Evolutionary conservation across 2,797 vertebrate species (phyloP).

Genomic region (Mus caroli): DNA sequence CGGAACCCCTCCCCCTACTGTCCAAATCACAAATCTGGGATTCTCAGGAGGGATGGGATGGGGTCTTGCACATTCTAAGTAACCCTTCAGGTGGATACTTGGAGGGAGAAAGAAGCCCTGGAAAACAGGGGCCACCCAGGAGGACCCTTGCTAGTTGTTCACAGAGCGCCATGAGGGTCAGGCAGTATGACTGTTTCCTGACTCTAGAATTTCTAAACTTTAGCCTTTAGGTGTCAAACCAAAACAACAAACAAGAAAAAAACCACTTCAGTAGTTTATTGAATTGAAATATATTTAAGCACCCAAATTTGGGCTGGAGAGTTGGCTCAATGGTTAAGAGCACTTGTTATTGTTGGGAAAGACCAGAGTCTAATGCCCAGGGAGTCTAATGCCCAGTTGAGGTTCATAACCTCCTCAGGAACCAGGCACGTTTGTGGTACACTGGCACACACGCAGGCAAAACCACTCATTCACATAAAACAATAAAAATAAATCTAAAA

Average conservation of each 20-base stretch:
- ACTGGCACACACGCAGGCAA: neutral
- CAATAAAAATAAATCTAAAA: neutral
- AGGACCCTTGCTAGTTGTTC: fast-evolving
- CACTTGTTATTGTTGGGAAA: neutral
- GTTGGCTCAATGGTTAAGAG: neutral
- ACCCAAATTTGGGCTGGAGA: neutral
- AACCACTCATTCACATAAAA: neutral
- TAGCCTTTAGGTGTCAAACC: neutral
- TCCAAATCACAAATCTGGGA: neutral
- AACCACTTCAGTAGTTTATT: neutral
- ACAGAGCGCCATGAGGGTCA: neutral
- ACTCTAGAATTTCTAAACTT: neutral
- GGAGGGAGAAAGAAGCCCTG: neutral
- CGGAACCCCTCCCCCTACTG: fast-evolving
- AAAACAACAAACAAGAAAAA: neutral
- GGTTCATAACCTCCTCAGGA: neutral
- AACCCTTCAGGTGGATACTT: neutral
- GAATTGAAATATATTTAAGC: neutral
- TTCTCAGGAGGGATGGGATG: neutral
- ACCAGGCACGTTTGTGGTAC: neutral
- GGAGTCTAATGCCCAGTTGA: neutral
- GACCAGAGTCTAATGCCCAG: neutral
- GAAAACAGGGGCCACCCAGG: fast-evolving
- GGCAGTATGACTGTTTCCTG: too few relatives aligned
- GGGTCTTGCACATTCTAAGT: neutral